Percentiles rank a stretch among this genome's conserved stretches.
Conservation (phyloP, 2,888 invertebrate species). For the Neoascia interrupta region DNA sequence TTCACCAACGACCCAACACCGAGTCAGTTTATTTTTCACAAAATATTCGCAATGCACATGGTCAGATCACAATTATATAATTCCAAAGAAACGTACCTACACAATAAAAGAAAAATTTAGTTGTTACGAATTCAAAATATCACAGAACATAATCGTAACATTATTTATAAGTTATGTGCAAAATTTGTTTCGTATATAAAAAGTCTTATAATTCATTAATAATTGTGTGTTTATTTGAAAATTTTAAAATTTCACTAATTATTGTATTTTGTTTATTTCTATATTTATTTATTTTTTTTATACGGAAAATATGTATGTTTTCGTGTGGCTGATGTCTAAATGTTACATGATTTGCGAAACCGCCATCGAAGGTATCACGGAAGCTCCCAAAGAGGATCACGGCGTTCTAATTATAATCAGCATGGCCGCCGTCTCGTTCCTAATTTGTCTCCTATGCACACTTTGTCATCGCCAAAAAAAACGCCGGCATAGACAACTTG, state of each 20-base stretch:
- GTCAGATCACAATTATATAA: constrained; percentile 20
- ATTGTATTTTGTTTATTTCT: constrained; percentile 21
- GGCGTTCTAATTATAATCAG: constrained; percentile 80
- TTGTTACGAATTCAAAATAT: constrained; percentile 52
- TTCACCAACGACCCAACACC: constrained; percentile 32
- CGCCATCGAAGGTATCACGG: constrained; percentile 77
- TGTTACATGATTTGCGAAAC: too few species aligned
- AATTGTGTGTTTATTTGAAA: constrained; percentile 12
- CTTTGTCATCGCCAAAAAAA: constrained; percentile 81
- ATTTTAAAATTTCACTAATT: constrained; percentile 39
- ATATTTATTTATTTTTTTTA: constrained; percentile 26
- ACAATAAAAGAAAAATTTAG: too few species aligned
- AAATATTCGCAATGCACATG: constrained; percentile 37
- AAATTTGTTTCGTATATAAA: constrained; percentile 43
- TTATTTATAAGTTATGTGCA: constrained; percentile 51
- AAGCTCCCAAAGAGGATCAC: constrained; percentile 80
- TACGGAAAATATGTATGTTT: constrained; percentile 24
- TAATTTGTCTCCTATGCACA: constrained; percentile 81
- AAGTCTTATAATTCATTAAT: constrained; percentile 33
- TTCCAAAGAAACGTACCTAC: constrained; percentile 7
- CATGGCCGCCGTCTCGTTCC: constrained; percentile 80
- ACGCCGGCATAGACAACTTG: constrained; percentile 79
- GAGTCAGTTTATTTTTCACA: constrained; percentile 17
- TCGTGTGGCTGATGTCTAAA: too few species aligned
- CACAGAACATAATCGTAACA: constrained; percentile 57